Evolutionary conservation across 1,140 invertebrate species (phyloP).

Genomic region (Lepidurus apus): DNA sequence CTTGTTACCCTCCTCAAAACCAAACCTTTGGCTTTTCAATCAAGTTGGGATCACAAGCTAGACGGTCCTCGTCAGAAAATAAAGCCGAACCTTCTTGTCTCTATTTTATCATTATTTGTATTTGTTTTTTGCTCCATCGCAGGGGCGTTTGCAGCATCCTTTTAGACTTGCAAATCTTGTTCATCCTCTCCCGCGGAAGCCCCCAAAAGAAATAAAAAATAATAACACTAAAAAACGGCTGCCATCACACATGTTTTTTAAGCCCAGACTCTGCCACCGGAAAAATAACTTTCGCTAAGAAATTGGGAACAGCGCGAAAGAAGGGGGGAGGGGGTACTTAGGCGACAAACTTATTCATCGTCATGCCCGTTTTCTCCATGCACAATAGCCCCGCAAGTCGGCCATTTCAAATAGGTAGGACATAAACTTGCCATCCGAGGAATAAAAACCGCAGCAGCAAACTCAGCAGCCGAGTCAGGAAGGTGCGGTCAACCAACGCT

Average conservation of each 20-base stretch:
- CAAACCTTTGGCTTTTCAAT: background rate
- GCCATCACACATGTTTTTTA: background rate
- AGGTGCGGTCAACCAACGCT: conserved; percentile 20
- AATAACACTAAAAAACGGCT: background rate
- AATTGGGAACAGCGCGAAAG: background rate
- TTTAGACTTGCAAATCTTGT: background rate
- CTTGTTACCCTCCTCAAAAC: background rate
- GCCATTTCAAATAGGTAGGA: background rate
- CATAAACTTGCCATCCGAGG: background rate
- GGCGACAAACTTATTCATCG: conserved; percentile 2
- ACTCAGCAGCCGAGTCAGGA: background rate
- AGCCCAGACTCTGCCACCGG: background rate
- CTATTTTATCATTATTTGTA: no score
- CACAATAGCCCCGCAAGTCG: background rate
- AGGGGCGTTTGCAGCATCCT: background rate
- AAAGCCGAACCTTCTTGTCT: no score
- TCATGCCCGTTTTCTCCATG: background rate
- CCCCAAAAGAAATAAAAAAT: background rate
- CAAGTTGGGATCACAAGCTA: background rate
- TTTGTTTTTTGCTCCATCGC: background rate
- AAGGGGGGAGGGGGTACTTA: background rate
- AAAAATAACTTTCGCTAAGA: background rate
- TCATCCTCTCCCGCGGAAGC: background rate
- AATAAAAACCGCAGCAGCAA: background rate
- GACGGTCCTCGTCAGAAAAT: no score